Base-by-base conservation (phyloP, 1,140 invertebrate species). In the Eumeta japonica region DNA sequence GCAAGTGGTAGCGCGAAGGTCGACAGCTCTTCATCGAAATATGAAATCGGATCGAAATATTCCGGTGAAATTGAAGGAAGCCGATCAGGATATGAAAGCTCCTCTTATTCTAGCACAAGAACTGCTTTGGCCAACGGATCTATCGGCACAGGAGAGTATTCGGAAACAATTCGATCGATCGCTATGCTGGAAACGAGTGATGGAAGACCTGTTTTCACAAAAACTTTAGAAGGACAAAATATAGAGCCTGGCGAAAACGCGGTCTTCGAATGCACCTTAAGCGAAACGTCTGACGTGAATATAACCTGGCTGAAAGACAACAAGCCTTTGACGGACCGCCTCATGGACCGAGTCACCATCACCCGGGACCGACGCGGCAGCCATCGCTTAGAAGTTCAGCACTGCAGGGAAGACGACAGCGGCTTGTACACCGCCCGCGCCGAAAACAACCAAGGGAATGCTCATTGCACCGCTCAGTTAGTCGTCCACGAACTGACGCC, bases 271-370 rank as follows among this genome's bases (percentile, higher is more conserved):
- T 91, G 91, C 56, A 80, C 85, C 44, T 79, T 94, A 27, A 72
- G 79, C 19, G 58, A 70, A 16, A 59, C 54, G 3, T 19, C 43
- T 3, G 58, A 58, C 7, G 75, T 83, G 42, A 75, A 81, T 55
- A 81, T 96, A 32, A 86, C 84, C 20, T 97, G 93, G 93, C 65
- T 94, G 34, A 94, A 93, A 62, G 89, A 94, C 63, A 94, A 94
- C 62, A 85, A 87, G 65, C 85, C 86, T 0, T 51, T 96, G 38
- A 83, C 86, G 19, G 88, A 89, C 50, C 81, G 78, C 39, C 67
- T 90, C 27, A 85, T 88, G 11, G 88, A 92, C 50, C 76, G 90
- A 5, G 82, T 92, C 27, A 80, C 80, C 32, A 79, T 83, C 11
- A 78, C 49, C 14, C 54, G 66, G 32, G 66, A 83, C 17, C 76